Conservation (phyloP, 1,140 invertebrate species). For the Sitodiplosis mosellana region DNA sequence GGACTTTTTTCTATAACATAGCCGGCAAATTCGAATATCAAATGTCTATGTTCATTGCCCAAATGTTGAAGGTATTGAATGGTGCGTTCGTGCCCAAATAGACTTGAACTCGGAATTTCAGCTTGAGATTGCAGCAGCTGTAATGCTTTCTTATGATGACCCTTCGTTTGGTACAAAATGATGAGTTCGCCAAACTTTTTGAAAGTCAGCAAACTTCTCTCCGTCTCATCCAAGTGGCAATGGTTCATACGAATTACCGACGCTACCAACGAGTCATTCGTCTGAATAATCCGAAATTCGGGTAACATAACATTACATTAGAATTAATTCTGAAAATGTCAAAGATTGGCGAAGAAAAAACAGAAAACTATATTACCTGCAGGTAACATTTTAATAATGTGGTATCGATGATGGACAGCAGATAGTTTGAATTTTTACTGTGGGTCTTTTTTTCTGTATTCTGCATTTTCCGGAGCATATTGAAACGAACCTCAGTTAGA, state of each 20-base stretch:
- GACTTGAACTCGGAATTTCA: constrained; percentile 48
- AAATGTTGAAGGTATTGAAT: constrained; percentile 85
- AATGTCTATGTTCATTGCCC: constrained; percentile 63
- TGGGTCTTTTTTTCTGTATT: constrained; percentile 14
- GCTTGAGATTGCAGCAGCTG: constrained; percentile 72
- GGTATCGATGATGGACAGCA: constrained; percentile 89
- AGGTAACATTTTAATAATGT: constrained; percentile 92
- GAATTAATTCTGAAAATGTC: too few relatives aligned
- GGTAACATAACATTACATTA: constrained; percentile 2
- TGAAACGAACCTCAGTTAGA: constrained; percentile 53
- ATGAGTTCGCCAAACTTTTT: constrained; percentile 86
- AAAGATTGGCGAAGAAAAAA: too few relatives aligned
- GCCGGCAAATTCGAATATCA: constrained; percentile 89
- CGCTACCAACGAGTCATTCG: constrained; percentile 84
- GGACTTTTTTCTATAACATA: constrained; percentile 78
- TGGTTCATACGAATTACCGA: constrained; percentile 83
- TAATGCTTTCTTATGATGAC: constrained; percentile 77
- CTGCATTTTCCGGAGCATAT: constrained; percentile 30
- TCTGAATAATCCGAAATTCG: constrained; percentile 38
- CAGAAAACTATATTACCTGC: constrained; percentile 35
- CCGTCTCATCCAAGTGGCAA: constrained; percentile 87
- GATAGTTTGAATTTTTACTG: constrained; percentile 31
- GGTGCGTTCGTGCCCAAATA: constrained; percentile 64
- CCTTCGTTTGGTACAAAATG: constrained; percentile 88
- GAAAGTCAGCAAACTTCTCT: constrained; percentile 68